Base-by-base conservation (phyloP, 2,113 vertebrate genomes). In the Gasterosteus aculeatus region DNA sequence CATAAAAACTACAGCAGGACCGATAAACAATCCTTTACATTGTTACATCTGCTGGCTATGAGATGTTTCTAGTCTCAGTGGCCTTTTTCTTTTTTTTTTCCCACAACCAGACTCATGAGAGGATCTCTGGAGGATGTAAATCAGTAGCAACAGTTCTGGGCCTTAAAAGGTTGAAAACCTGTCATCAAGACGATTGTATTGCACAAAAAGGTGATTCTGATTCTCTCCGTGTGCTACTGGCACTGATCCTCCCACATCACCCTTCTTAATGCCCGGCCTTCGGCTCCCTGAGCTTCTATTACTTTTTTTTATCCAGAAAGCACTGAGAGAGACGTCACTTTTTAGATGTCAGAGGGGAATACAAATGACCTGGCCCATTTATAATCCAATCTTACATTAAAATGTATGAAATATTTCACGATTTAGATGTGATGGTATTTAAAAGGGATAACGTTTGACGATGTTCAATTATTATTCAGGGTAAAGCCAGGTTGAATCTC, bases 211-310 rank as follows among this genome's bases (percentile, higher is more conserved):
- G 69, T 73, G 64, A 76, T 76, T 68, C 53, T 35, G 19, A 54
- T 77, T 82, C 69, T 51, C 31, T 38, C 2, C 1, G 14, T 67
- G 39, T 75, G 51, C 61, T 46, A 19, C 56, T 63, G 73, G 47
- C 67, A 54, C 51, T 38, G 46, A 75, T 83, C 63, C 39, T 73
- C 69, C 42, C 46, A 7, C 14, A 51, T 26, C 22, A 26, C 61
- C 49, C 15, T 69, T 84, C 44, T 69, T 84, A 80, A 88, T 72
- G 71, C 82, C 61, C 49, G 68, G 72, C 78, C 66, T 84, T 74
- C 75, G 81, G 76, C 70, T 80, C 64, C 59, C 64, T 72, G 72
- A 82, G 64, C 49, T 84, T 56, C 68, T 47, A 81, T 72, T 83
- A 65, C 46, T 75, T 81, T 77, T 33, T 75, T 83, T 77, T 33